A percentile compares a stretch with the other conserved stretches of the same genome.
phyloP scores from a whole-genome alignment of 2,797 vertebrate genomes.

The Hoplostethus mediterraneus region DNA sequence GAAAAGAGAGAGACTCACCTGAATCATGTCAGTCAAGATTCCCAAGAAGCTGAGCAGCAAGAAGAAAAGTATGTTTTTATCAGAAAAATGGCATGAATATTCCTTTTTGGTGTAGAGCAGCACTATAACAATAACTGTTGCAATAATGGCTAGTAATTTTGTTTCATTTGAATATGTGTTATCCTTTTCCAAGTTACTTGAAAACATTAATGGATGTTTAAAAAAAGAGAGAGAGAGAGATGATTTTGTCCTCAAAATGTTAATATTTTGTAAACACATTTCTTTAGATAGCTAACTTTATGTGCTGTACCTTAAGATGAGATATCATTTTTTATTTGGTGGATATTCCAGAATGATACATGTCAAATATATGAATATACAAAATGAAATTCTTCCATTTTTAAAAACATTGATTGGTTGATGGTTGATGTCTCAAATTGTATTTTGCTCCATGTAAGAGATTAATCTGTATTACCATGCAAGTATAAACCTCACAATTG shows the following conservation, averaged over 20 bases:
- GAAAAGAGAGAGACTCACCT: conserved; percentile 20
- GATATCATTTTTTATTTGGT: too few relatives aligned
- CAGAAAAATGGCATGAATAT: not conserved
- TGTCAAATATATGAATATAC: not conserved
- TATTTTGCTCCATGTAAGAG: not conserved
- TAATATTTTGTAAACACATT: too few relatives aligned
- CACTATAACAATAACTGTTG: not conserved
- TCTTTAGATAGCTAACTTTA: too few relatives aligned
- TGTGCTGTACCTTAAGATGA: too few relatives aligned
- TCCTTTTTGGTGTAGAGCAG: not conserved
- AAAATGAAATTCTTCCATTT: not conserved
- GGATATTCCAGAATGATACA: too few relatives aligned
- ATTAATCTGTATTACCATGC: not conserved
- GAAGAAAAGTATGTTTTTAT: conserved; percentile 72
- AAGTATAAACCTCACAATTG: too few relatives aligned
- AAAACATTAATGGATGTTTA: too few relatives aligned
- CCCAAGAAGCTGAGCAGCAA: conserved; percentile 69
- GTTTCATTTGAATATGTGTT: too few relatives aligned
- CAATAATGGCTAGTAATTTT: not conserved
- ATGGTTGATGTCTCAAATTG: too few relatives aligned
- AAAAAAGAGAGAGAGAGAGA: too few relatives aligned
- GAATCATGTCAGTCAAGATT: conserved; percentile 75
- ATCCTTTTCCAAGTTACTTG: too few relatives aligned
- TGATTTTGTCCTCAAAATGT: too few relatives aligned
- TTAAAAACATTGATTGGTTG: not conserved